Evolutionary conservation across 2,113 vertebrate genomes (phyloP).

Genomic region (Indicator maculatus): DNA sequence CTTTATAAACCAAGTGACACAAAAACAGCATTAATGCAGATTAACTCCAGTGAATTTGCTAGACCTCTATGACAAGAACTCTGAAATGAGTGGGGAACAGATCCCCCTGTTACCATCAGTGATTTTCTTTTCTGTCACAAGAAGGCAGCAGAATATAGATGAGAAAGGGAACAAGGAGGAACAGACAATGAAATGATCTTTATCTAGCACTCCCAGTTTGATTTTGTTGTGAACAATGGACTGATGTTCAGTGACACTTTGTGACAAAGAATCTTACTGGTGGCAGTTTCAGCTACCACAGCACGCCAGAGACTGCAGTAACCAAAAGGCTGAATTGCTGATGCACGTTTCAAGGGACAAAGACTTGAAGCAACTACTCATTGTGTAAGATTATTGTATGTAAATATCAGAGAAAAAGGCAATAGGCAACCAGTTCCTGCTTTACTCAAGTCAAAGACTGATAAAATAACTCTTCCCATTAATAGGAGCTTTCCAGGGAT

Average conservation of each 20-base stretch:
- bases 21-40: background rate
- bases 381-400: background rate
- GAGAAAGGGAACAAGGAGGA: background rate
- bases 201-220: background rate
- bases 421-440: background rate
- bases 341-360: background rate
- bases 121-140: background rate
- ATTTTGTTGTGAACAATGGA: background rate
- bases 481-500: background rate
- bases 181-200: background rate
- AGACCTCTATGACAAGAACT: background rate
- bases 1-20: background rate
- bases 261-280: background rate
- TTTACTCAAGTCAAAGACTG: background rate
- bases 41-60: background rate
- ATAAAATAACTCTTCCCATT: background rate
- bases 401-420: background rate
- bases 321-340: background rate
- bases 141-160: background rate
- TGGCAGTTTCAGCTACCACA: background rate
- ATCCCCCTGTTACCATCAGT: fast-evolving
- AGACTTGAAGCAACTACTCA: background rate
- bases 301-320: background rate
- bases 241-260: background rate
- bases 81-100: background rate